Evolutionary conservation across 2,888 invertebrate species (phyloP), one percentile per base, ranked within the genome.

Genomic region (Stictocephala bisonia): DNA sequence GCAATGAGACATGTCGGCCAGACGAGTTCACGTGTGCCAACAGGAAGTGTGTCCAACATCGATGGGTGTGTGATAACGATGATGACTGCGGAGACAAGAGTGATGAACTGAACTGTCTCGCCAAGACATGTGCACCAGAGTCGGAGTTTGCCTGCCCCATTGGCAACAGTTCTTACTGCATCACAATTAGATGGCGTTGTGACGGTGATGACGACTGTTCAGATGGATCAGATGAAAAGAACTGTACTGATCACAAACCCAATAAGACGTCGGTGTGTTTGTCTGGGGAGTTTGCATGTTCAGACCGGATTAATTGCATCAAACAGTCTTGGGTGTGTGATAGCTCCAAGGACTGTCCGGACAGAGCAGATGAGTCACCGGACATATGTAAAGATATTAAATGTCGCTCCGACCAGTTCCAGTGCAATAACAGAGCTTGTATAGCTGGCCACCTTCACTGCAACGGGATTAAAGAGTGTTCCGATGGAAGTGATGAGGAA

Each of bases 21-120:
- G 95, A 95, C 83, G 95, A 97, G 85, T 96, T 96, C 83, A 94
- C 95, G n/a, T 97, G 97, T 85, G 90, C 88, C 68, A 94, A 95
- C 83, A 93, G 95, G 72, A 92, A 92, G 81, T 96, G 96, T 84
- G 94, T 96, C 80, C 94, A 94, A 82, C 89, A 90, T 78, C 87
- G 90, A 74, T 96, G 95, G 95, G 88, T 91, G 24, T 96, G 96
- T 83, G 96, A 96, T 82, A 88, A 89, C 7, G 95, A 95, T 81
- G 90, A 94, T 80, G 95, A 96, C 82, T 96, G 96, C 80, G 93
- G 92, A 2, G 95, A 96, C 81, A 89, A 89, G 71, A 91, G 90
- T 69, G 96, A 96, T 81, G 95, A 96, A 82, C 87, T 87, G 72
- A 88, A 90, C 81, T 96, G 96, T 80, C 89, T 90, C 0, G 86